phyloP scores from a whole-genome alignment of 2,797 vertebrate genomes.

The Bovichtus diacanthus region DNA sequence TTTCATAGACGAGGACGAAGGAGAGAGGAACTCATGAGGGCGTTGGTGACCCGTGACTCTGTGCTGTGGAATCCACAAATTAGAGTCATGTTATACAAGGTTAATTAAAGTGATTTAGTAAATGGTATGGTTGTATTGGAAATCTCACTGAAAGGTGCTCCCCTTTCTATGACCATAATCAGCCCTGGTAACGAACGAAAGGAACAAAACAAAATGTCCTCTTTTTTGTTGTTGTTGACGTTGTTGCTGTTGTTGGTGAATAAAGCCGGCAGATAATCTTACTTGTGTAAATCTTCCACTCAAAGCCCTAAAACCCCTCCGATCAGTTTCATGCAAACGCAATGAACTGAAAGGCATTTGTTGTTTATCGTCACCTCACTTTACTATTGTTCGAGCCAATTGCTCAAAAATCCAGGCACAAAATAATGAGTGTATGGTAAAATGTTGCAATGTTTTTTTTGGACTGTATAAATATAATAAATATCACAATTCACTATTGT shows the following conservation, averaged over 20 bases:
- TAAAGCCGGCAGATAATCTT: background rate
- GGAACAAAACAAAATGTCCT: background rate
- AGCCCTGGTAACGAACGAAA: background rate
- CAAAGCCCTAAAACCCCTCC: background rate
- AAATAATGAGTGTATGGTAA: background rate
- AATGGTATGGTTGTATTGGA: background rate
- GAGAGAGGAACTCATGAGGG: slow-evolving; percentile 20
- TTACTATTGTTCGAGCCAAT: background rate
- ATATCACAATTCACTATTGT: background rate
- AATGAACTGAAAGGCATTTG: background rate
- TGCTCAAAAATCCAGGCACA: background rate
- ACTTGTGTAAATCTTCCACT: background rate
- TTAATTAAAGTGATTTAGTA: slow-evolving; percentile 16
- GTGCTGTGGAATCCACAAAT: slow-evolving; percentile 39
- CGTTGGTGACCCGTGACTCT: slow-evolving; percentile 31
- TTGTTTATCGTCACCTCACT: background rate
- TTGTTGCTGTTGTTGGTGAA: background rate
- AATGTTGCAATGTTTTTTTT: background rate
- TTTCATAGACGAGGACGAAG: background rate
- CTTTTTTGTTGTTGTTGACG: background rate
- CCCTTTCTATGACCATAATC: background rate
- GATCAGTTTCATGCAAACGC: background rate
- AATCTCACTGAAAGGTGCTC: background rate
- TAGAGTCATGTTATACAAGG: background rate
- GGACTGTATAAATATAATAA: background rate